Conservation (phyloP, 2,113 vertebrate species). For the Atlantisia rogersi region DNA sequence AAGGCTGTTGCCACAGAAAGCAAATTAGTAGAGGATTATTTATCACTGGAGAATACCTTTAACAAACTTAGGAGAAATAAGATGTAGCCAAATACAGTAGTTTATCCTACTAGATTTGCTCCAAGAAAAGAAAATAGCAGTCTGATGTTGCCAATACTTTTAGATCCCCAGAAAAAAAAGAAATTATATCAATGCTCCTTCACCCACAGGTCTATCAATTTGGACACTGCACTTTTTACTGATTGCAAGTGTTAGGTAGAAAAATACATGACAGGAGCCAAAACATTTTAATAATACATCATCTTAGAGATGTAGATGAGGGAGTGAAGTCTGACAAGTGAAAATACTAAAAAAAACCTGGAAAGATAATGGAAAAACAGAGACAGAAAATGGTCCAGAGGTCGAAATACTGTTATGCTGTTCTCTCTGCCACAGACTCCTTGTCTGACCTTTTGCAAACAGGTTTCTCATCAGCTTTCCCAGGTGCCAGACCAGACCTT, state of each 20-base stretch:
- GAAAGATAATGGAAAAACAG: not conserved
- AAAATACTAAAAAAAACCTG: not conserved
- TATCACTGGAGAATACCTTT: not conserved
- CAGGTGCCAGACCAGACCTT: not conserved
- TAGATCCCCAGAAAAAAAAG: not conserved
- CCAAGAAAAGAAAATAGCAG: not conserved
- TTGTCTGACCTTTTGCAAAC: not conserved
- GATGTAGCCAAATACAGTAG: not conserved
- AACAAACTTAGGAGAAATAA: not conserved
- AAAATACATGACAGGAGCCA: not conserved
- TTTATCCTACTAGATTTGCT: not conserved
- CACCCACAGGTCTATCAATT: not conserved
- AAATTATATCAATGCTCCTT: not conserved
- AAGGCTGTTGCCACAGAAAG: not conserved
- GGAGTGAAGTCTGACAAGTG: not conserved
- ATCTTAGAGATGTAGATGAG: not conserved
- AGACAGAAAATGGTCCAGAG: not conserved
- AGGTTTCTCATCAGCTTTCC: not conserved
- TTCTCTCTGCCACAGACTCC: not conserved
- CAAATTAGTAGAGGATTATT: not conserved
- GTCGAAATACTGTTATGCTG: not conserved
- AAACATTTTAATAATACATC: conserved; percentile 6
- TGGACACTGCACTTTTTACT: not conserved
- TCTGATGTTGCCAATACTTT: not conserved
- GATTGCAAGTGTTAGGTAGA: not conserved